Conservation (phyloP, 2,797 vertebrate genomes). For the Cygnus olor region DNA sequence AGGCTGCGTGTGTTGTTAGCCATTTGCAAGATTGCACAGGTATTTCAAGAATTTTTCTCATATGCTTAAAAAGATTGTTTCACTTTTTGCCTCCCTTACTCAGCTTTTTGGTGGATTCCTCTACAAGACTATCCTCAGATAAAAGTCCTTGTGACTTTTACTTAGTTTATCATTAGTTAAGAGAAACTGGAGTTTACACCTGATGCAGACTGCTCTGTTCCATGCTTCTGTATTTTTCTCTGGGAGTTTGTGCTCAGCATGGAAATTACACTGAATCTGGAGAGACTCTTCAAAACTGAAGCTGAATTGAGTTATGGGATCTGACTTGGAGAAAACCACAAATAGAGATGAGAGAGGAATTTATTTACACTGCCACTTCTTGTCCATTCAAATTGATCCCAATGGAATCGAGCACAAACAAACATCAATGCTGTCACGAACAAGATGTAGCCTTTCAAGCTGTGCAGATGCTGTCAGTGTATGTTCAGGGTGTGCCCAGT, state of each 20-base stretch:
- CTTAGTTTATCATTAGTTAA: not conserved
- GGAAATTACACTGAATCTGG: not conserved
- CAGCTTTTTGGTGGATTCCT: not conserved
- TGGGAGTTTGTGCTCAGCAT: not conserved
- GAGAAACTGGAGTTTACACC: not conserved
- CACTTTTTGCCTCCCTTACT: not conserved
- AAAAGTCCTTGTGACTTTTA: not conserved
- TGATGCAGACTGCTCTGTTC: not conserved
- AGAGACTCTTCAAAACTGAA: not conserved
- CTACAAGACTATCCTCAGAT: not conserved
- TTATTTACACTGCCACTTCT: not conserved
- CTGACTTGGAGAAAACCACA: not conserved
- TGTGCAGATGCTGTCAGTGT: rapidly evolving
- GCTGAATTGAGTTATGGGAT: not conserved
- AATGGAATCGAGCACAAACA: rapidly evolving
- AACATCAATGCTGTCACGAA: rapidly evolving
- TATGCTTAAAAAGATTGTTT: not conserved
- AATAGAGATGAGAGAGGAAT: not conserved
- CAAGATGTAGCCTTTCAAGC: not conserved
- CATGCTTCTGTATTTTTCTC: not conserved
- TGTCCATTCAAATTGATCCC: not conserved
- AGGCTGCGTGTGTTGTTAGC: not conserved
- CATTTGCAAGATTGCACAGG: not conserved
- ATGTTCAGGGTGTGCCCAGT: not conserved
- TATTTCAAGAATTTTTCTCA: rapidly evolving